These are phyloP conservation scores for Graphium colonna DNA, from an alignment of 2,888 invertebrate genomes.

Conservation along the genomic window DNA sequence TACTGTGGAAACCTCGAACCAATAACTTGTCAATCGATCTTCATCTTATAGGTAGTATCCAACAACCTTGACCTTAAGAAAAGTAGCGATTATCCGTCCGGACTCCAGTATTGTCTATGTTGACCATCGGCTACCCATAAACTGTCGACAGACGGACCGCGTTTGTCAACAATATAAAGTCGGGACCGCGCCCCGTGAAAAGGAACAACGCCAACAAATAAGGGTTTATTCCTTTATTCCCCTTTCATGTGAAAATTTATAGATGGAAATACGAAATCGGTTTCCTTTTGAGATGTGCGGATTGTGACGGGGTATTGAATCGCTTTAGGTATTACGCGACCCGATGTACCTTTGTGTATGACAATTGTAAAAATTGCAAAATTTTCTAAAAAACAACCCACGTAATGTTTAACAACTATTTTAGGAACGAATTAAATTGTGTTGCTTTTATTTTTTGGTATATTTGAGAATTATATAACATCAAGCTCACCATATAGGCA, in stretches of 20 bases:
- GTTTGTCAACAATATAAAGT: constrained; percentile 61
- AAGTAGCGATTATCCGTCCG: constrained; percentile 54
- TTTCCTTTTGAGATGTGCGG: constrained; percentile 10
- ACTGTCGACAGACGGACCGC: constrained; percentile 45
- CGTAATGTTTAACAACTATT: too few relatives aligned
- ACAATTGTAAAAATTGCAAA: not conserved
- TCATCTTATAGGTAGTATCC: too few relatives aligned
- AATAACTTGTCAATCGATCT: too few relatives aligned
- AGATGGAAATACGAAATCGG: constrained; percentile 15
- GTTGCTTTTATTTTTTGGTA: too few relatives aligned
- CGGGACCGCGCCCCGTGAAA: constrained; percentile 35
- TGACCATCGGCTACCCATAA: constrained; percentile 51
- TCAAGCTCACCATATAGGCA: too few relatives aligned
- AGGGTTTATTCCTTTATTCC: constrained; percentile 24
- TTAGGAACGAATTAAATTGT: too few relatives aligned
- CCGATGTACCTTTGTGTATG: not conserved
- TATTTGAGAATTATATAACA: too few relatives aligned
- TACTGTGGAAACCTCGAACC: too few relatives aligned
- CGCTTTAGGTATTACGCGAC: not conserved
- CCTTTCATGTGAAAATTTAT: constrained; percentile 23
- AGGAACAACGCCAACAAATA: constrained; percentile 27
- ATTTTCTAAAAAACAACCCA: too few relatives aligned
- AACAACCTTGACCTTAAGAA: constrained; percentile 47
- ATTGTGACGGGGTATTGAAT: constrained; percentile 7
- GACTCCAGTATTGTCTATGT: constrained; percentile 46